Base-by-base conservation (phyloP, 37 sponge, comb jelly and placozoan species). In the Halichondria panicea region DNA sequence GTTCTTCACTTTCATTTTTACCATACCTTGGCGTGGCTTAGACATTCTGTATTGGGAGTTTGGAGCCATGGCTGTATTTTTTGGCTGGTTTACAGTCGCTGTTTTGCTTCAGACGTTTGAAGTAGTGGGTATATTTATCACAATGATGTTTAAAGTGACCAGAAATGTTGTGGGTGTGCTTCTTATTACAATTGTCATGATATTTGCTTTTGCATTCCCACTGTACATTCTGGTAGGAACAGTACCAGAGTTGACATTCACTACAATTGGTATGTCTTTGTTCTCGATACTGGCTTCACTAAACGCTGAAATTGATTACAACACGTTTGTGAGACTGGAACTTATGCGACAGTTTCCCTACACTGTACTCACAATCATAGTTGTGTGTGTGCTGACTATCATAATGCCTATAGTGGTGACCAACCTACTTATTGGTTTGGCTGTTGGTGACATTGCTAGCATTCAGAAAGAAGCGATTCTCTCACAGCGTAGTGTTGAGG, bases 341-440 rank as follows among this genome's bases (percentile, higher is more conserved):
- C 38, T 21, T 6, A 71, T 65, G 22, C 72, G 77, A 0, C 27
- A 40, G 18, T 78, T 94, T 15, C 55, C 39, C 7, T 81, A 71
- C 65, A 39, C 68, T 12, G 32, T n/a, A 0, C n/a, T 88, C 21
- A 53, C 70, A 0, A 88, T 80, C 71, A 3, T 91, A 0, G 82
- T 95, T 38, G 25, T 91, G 2, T 45, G 84, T 19, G 24, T 88
- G 0, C 36, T 85, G 39, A 75, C 77, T 2, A 66, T 89, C 18
- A 18, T 96, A 36, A 12, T 96, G 61, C 72, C 90, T 0, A 86
- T 96, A 33, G 70, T 85, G 1, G 33, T 96, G 12, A 86, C 78
- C 61, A 96, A 96, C 61, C 68, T 96, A 43, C 88, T 96, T 18
- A 87, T 96, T 71, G 96, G 91, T 76, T 43, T 96, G 39, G 94